These are phyloP conservation scores for Agelaius tricolor DNA, from an alignment of 2,113 vertebrate species.

Conservation along the genomic window DNA sequence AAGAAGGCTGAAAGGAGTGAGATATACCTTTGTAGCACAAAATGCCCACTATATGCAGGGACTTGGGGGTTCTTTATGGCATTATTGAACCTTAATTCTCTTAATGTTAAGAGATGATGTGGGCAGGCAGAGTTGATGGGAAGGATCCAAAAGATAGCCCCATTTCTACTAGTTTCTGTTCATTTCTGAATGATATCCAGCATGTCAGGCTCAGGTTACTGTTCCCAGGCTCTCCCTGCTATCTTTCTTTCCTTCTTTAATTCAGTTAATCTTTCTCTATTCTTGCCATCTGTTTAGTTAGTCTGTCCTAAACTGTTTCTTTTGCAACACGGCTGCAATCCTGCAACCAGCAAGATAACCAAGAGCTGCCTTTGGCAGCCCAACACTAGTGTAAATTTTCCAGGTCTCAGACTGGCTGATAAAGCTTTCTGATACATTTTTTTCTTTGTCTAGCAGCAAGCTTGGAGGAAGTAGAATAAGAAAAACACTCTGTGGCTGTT, in stretches of 20 bases:
- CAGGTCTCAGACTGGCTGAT: not conserved
- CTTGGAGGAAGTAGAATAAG: not conserved
- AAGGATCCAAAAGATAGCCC: not conserved
- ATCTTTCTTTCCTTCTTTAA: not conserved
- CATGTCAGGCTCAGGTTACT: not conserved
- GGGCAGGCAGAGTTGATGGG: not conserved
- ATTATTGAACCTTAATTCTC: not conserved
- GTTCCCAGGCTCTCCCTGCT: not conserved
- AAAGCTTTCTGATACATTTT: constrained; percentile 20
- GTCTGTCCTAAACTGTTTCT: not conserved
- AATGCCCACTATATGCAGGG: not conserved
- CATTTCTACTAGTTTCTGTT: not conserved
- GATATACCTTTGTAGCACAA: not conserved
- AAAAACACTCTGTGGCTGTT: not conserved
- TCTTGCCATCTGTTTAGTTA: constrained; percentile 6
- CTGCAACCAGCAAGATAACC: not conserved
- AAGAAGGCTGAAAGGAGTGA: not conserved
- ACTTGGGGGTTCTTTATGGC: not conserved
- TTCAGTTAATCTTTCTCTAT: not conserved
- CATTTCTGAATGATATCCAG: not conserved
- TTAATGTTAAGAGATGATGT: not conserved
- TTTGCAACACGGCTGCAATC: not conserved
- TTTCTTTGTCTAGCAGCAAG: not conserved
- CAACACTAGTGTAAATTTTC: not conserved
- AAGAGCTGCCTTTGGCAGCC: not conserved